These are phyloP conservation scores for Bactericera cockerelli DNA, from an alignment of 1,140 invertebrate species.

Conservation along the genomic window DNA sequence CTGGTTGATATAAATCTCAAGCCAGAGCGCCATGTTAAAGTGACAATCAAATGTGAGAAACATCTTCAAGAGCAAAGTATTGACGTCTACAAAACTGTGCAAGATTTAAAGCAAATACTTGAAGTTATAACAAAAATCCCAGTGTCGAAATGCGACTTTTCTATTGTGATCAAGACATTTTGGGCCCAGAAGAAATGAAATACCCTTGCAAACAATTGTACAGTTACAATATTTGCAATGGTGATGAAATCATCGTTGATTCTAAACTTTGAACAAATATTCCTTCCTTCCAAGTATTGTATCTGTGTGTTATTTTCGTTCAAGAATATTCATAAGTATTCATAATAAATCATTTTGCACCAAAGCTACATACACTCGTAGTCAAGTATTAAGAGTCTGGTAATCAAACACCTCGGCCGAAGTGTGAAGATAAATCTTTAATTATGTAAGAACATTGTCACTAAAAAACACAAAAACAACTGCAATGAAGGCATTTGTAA, in stretches of 20 bases:
- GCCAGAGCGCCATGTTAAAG: conserved; percentile 70
- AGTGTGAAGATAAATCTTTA: too few species aligned
- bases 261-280: conserved; percentile 22
- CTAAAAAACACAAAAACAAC: too few species aligned
- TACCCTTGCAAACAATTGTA: conserved; percentile 76
- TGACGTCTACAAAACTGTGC: conserved; percentile 33
- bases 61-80: conserved; percentile 34
- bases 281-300: neutral
- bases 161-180: conserved; percentile 48
- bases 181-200: conserved; percentile 69
- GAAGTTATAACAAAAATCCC: conserved; percentile 64
- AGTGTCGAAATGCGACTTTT: conserved; percentile 64
- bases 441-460: too few species aligned
- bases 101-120: conserved; percentile 60
- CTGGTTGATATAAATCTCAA: conserved; percentile 69
- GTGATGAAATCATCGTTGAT: conserved; percentile 81
- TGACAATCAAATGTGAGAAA: conserved; percentile 60
- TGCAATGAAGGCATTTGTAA: too few species aligned
- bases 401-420: too few species aligned
- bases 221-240: conserved; percentile 76
- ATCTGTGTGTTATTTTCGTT: too few species aligned
- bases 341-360: too few species aligned
- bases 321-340: too few species aligned
- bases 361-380: too few species aligned
- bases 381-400: too few species aligned